phyloP scores from a whole-genome alignment of 2,113 vertebrate genomes.

The Apodemus speciosus region DNA sequence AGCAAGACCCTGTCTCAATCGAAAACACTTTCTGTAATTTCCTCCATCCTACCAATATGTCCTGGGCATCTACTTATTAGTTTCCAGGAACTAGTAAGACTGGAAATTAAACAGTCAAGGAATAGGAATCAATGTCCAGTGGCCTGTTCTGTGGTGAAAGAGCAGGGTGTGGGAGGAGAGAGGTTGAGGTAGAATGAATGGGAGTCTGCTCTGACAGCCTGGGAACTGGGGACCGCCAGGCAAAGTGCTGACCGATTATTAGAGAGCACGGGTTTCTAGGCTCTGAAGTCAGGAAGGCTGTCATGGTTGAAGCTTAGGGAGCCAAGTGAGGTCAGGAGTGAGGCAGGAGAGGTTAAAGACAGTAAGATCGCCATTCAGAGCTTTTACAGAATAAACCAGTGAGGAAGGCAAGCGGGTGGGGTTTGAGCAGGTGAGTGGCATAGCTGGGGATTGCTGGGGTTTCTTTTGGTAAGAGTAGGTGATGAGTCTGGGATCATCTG shows the following conservation, averaged over 20 bases:
- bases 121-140: background rate
- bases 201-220: background rate
- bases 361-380: background rate
- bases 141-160: background rate
- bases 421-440: background rate
- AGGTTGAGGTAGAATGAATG: background rate
- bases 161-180: background rate
- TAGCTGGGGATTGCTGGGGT: background rate
- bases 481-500: too few relatives aligned
- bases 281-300: background rate
- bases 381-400: background rate
- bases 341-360: background rate
- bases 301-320: background rate
- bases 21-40: background rate
- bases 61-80: background rate
- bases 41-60: background rate
- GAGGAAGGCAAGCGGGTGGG: background rate
- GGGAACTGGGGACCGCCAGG: background rate
- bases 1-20: background rate
- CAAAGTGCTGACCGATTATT: background rate
- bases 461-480: background rate
- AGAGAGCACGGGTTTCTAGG: background rate
- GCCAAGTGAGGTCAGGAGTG: background rate
- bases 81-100: background rate
- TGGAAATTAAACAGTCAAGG: background rate